These are phyloP conservation scores for Clitarchus hookeri DNA, from an alignment of 2,888 invertebrate species.

Conservation along the genomic window DNA sequence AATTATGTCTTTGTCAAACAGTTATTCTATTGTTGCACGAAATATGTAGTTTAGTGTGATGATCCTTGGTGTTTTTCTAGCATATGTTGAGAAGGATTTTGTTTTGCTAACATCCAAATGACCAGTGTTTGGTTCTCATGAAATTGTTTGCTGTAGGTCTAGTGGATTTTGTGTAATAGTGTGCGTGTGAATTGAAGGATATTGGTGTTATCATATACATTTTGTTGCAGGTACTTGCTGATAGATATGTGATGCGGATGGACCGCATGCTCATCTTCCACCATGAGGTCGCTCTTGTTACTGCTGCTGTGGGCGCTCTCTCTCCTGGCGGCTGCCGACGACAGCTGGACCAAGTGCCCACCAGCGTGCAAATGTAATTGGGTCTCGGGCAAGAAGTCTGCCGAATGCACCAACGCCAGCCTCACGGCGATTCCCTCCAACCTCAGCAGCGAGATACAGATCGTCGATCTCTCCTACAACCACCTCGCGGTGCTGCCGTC, in stretches of 20 bases:
- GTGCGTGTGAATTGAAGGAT: too few species aligned
- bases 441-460: constrained; percentile 70
- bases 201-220: too few species aligned
- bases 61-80: too few species aligned
- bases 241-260: neutral
- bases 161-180: too few species aligned
- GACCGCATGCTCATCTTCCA: too few species aligned
- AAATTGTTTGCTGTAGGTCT: too few species aligned
- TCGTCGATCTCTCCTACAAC: constrained; percentile 74
- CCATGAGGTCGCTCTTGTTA: neutral
- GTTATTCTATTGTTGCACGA: too few species aligned
- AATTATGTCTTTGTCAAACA: too few species aligned
- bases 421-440: constrained; percentile 71
- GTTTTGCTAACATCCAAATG: too few species aligned
- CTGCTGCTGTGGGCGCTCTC: neutral
- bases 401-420: constrained; percentile 73
- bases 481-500: constrained; percentile 66
- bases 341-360: constrained; percentile 65
- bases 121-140: too few species aligned
- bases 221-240: neutral
- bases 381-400: constrained; percentile 82
- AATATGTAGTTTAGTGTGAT: too few species aligned
- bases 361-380: constrained; percentile 80
- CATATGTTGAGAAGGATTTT: too few species aligned
- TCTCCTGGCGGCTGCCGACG: constrained; percentile 50